Base-by-base conservation (phyloP, 2,888 invertebrate species). In the Philereme vetulata region DNA sequence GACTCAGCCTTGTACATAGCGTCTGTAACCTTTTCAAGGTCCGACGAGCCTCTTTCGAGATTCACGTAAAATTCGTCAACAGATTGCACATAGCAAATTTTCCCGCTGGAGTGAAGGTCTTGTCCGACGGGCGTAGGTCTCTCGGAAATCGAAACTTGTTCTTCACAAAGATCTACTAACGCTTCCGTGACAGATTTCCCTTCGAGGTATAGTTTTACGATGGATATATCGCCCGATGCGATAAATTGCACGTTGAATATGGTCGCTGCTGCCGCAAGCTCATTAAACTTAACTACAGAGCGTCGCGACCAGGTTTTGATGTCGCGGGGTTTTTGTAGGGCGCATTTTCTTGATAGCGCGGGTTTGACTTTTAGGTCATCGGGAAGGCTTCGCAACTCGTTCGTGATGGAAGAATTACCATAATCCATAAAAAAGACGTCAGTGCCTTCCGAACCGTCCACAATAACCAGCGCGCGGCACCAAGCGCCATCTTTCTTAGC, bases 61-160 rank as follows among this genome's bases (percentile, higher is more conserved):
- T 95, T 96, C 5, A 97, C 90, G 86, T 96, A 96, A 78, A 97
- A 96, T 67, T 96, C 95, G 33, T 93, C 93, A 0, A 95, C 93
- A 0, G 95, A 94, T 72, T 94, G 94, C 1, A 94, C 90, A 71
- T 95, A 95, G 72, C 95, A 95, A 1, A 96, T 91, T 74, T 94
- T 94, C 8, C 95, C 95, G 7, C 93, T 93, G 67, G 87, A 84
- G 33, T 82, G 78, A 48, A 85, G 75, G 60, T 91, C 93, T 70
- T 86, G 86, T 0, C 93, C 88, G 0, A 87, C 79, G 0, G 91
- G 91, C 4, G 86, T 81, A 49, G 72, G 93, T 76, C 85, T 85
- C 78, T 76, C 93, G 44, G 80, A 70, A 4, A 51, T 51, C n/a
- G 74, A 66, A 7, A 78, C 83, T 9, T 81, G 80, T 63, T 85